Base-by-base conservation (phyloP, 2,888 invertebrate genomes). In the Pyrgus malvae region DNA sequence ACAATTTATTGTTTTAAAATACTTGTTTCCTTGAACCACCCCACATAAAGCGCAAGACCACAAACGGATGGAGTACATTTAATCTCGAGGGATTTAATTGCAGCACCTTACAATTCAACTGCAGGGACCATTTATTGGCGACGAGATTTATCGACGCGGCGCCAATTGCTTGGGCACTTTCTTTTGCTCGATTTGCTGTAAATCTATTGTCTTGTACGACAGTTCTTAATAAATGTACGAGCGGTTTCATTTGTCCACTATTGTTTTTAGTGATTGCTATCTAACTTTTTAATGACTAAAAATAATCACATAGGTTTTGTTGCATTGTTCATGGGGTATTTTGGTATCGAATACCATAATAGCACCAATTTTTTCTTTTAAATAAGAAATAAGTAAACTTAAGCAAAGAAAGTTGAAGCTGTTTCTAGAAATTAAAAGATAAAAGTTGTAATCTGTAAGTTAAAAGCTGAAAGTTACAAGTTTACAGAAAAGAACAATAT, bases 31-130 rank as follows among this genome's bases (percentile, higher is more conserved):
- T 23, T 70, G 35, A 16, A 51, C 71, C 70, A 63, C 53, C 53
- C 56, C 50, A 48, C 59, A 68, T 71, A 67, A 69, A 67, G 70
- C 66, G 69, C 70, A 71, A 69, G 72, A 76, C 82, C 83, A 79
- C 84, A 81, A 85, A 86, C 80, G 78, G 80, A 84, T 84, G 75
- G 75, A 76, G 74, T 79, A 80, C 82, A 83, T 87, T 87, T 86
- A 86, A 87, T 87, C 85, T 77, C 75, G 66, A 71, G 76, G 80
- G 79, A 77, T 83, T 82, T 87, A 86, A 87, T 87, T 87, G 85
- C 81, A 76, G 74, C 80, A 80, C 81, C 84, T 83, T 80, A 75
- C 74, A 77, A 76, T 76, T 75, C 76, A 71, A 72, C 74, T 68
- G 70, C 71, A 72, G 73, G 61, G 67, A 67, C 75, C 83, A 76